A percentile compares a stretch with the other conserved stretches of the same genome.
phyloP scores from a whole-genome alignment of 1,140 invertebrate species.

The Philopotamus ludificatus region DNA sequence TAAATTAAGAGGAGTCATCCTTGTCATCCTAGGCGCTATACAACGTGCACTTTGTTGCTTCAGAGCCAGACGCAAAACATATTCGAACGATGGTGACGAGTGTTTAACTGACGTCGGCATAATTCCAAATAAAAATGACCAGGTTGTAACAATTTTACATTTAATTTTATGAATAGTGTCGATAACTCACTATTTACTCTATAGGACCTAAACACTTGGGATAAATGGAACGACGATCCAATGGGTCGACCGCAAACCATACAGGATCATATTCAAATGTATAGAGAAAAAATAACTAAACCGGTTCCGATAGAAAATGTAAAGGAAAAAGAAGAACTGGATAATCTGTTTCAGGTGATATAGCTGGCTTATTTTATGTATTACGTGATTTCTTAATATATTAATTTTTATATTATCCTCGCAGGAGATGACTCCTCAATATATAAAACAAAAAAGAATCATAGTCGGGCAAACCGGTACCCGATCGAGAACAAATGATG shows the following conservation, averaged over 20 bases:
- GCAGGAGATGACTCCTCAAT: constrained; percentile 41
- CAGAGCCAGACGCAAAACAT: constrained; percentile 33
- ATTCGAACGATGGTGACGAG: constrained; percentile 34
- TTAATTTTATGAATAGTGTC: constrained; percentile 6
- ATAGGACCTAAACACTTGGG: constrained; percentile 29
- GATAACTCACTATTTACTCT: too few species aligned
- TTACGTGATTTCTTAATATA: neutral
- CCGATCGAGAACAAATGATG: constrained; percentile 17
- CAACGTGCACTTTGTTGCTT: constrained; percentile 39
- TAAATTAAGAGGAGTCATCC: constrained; percentile 31
- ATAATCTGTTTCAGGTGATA: constrained; percentile 39
- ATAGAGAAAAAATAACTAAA: constrained; percentile 37
- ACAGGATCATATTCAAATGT: constrained; percentile 40
- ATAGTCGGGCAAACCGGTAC: constrained; percentile 26
- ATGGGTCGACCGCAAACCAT: constrained; percentile 38
- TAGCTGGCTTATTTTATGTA: neutral
- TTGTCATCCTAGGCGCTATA: constrained; percentile 33
- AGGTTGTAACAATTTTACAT: constrained; percentile 14
- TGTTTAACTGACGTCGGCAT: constrained; percentile 38
- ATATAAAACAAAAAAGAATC: constrained; percentile 39
- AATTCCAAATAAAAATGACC: constrained; percentile 32
- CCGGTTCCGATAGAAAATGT: constrained; percentile 24
- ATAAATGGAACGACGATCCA: constrained; percentile 36
- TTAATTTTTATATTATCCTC: neutral
- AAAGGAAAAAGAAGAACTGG: constrained; percentile 32